Percentiles rank a stretch among this genome's conserved stretches.
Conservation (phyloP, 2,113 vertebrate species). For the Rhea americana region DNA sequence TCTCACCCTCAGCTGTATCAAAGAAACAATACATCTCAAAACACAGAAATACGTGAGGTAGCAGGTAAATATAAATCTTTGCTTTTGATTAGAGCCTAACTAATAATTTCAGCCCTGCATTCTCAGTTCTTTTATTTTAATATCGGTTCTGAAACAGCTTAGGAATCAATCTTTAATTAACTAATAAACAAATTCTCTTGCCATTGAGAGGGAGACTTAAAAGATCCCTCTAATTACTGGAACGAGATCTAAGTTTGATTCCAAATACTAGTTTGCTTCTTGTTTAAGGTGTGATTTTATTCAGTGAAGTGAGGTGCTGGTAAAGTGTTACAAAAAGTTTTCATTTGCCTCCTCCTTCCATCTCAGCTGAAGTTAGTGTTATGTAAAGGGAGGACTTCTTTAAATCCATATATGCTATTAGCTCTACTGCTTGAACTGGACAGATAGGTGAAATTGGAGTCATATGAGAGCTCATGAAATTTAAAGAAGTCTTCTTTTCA, state of each 20-base stretch:
- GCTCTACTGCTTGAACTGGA: slow-evolving; percentile 44
- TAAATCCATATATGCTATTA: slow-evolving; percentile 2
- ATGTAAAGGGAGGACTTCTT: slow-evolving; percentile 9
- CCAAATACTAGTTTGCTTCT: slow-evolving; percentile 65
- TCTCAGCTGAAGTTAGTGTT: slow-evolving; percentile 19
- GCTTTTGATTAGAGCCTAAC: slow-evolving; percentile 26
- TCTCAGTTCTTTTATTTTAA: slow-evolving; percentile 27
- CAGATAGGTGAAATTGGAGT: slow-evolving; percentile 62
- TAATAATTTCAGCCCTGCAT: slow-evolving; percentile 40
- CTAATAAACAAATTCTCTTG: slow-evolving; percentile 60
- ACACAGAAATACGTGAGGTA: background rate
- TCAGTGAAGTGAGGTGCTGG: slow-evolving; percentile 17
- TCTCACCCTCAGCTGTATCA: background rate
- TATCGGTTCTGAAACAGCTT: slow-evolving; percentile 62
- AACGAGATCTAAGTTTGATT: slow-evolving; percentile 71
- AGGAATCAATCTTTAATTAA: slow-evolving; percentile 73
- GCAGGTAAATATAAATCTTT: slow-evolving; percentile 42
- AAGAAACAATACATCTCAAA: slow-evolving; percentile 26
- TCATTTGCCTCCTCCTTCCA: slow-evolving; percentile 49
- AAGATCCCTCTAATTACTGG: slow-evolving; percentile 76
- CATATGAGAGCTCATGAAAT: slow-evolving; percentile 26
- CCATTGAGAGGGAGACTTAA: slow-evolving; percentile 66
- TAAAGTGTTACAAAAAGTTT: slow-evolving; percentile 41
- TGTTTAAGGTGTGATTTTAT: slow-evolving; percentile 62
- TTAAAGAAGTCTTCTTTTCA: slow-evolving; percentile 13